Base-by-base conservation (phyloP, 2,113 vertebrate species). In the Bothrops jararaca region DNA sequence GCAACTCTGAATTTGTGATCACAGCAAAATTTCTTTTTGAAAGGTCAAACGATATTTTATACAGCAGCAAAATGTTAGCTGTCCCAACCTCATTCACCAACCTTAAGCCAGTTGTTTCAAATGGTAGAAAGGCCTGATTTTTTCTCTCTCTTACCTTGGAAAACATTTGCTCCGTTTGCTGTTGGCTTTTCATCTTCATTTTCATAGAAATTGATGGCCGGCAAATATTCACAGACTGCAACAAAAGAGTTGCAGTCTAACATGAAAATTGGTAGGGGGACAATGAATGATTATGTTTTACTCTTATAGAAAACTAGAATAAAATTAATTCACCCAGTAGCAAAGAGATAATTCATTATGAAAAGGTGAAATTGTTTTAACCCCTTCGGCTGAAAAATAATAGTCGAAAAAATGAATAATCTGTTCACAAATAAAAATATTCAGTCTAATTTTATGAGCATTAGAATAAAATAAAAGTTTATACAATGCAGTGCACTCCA, bases 121-220 rank as follows among this genome's bases (percentile, higher is more conserved):
- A 39, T 45, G 93, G 2, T 69, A 92, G 18, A 0, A 1, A 92
- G 6, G 9, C 23, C 4, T 26, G 10, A 22, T 60, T 80, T 91
- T 3, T 15, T 93, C 74, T 74, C 80, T 92, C 92, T 90, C 93
- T 87, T 93, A 93, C 57, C 50, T 42, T 42, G 87, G 93, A 92
- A 94, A 94, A 93, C 93, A 57, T 86, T 95, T 93, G 42, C 86
- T 93, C 80, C 26, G 6, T 86, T 91, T 90, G 69, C 94, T 92
- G 91, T 15, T 23, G 58, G 85, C 29, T 10, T 50, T 95, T 88
- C 0, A 1, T n/a, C 34, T 90, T 85, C 64, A 95, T 85, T 15
- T n/a, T 60, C 42, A 18, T 20, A 58, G 9, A 0, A 89, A 22
- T 34, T 2, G 0, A 39, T 34, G 0, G 0, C 5, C 85, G 50